Evolutionary conservation across 2,888 invertebrate species (phyloP).

Genomic region (Eupithecia subumbrata): DNA sequence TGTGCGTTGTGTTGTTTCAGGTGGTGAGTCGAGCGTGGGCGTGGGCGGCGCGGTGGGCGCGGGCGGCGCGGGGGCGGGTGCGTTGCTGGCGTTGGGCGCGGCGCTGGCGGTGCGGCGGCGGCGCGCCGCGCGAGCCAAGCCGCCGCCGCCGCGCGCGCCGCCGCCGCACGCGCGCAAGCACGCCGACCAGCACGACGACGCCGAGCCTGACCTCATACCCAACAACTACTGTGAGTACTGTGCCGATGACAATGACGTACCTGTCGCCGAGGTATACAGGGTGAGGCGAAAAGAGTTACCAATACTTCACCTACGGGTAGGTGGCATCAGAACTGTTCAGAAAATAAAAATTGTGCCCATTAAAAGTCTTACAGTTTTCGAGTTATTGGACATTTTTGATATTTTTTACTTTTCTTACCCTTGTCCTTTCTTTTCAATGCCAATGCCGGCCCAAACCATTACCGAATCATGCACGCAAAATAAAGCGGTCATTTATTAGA

Average conservation of each 20-base stretch:
- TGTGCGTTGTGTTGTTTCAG: slow-evolving; percentile 52
- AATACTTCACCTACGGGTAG: too few relatives aligned
- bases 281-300: too few relatives aligned
- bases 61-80: slow-evolving; percentile 59
- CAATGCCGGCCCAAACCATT: too few relatives aligned
- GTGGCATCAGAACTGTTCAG: too few relatives aligned
- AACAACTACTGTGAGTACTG: slow-evolving; percentile 74
- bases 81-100: slow-evolving; percentile 60
- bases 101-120: slow-evolving; percentile 55
- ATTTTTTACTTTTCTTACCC: too few relatives aligned
- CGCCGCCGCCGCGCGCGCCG: slow-evolving; percentile 37
- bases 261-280: too few relatives aligned
- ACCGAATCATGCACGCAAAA: too few relatives aligned
- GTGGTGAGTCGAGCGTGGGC: slow-evolving; percentile 66
- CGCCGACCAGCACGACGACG: slow-evolving; percentile 67
- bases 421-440: too few relatives aligned
- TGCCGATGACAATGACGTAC: not conserved
- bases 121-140: slow-evolving; percentile 49
- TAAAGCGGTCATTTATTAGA: too few relatives aligned
- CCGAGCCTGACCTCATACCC: slow-evolving; percentile 78
- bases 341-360: too few relatives aligned
- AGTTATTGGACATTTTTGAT: too few relatives aligned
- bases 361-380: too few relatives aligned
- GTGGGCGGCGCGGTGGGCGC: slow-evolving; percentile 67
- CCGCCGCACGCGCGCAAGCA: slow-evolving; percentile 46